Evolutionary conservation across 1,140 invertebrate genomes (phyloP).

Genomic region (Bacillus rossius): DNA sequence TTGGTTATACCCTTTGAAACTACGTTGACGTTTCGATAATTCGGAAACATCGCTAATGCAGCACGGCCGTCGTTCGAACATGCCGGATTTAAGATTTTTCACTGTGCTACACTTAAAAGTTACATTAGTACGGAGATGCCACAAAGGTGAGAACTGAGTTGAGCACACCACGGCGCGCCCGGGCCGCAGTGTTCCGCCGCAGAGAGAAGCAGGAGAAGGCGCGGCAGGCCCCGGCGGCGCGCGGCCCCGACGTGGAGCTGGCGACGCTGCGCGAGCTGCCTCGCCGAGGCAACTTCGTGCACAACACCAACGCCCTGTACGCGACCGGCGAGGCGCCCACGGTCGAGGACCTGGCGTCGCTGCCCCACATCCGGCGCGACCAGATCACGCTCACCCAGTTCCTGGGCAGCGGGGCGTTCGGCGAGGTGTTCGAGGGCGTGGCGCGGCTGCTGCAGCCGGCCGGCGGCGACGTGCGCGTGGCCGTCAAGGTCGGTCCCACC

Average conservation of each 20-base stretch:
- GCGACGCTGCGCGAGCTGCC: slow-evolving; percentile 82
- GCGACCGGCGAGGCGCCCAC: slow-evolving; percentile 45
- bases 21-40: no score
- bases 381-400: slow-evolving; percentile 81
- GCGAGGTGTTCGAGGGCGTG: slow-evolving; percentile 90
- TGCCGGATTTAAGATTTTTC: no score
- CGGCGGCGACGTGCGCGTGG: slow-evolving; percentile 60
- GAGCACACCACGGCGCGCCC: no score
- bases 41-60: no score
- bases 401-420: slow-evolving; percentile 93
- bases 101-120: no score
- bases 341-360: slow-evolving; percentile 58
- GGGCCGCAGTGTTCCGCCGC: slow-evolving; percentile 24
- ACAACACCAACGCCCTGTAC: slow-evolving; percentile 78
- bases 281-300: slow-evolving; percentile 59
- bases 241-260: slow-evolving; percentile 73
- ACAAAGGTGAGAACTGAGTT: no score
- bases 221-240: slow-evolving; percentile 38
- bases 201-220: slow-evolving; percentile 52
- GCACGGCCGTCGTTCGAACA: no score
- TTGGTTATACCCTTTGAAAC: no score
- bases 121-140: no score
- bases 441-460: slow-evolving; percentile 52
- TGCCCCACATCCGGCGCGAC: slow-evolving; percentile 79
- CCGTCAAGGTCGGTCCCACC: slow-evolving; percentile 66